These are phyloP conservation scores for Campoplex nolae DNA, from an alignment of 2,888 invertebrate species.

Conservation along the genomic window DNA sequence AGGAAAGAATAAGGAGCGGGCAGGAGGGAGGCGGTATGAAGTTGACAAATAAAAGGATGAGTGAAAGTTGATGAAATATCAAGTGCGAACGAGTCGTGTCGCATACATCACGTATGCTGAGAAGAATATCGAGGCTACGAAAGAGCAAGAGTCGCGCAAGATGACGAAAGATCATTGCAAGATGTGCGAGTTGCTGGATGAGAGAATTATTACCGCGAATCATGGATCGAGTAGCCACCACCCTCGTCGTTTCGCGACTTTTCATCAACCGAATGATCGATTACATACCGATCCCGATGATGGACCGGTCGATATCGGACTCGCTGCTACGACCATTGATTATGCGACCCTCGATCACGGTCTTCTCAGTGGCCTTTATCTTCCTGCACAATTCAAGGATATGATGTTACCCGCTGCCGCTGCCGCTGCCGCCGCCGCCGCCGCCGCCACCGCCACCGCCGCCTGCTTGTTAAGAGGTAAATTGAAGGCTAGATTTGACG, in stretches of 20 bases:
- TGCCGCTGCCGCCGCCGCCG: too few species aligned
- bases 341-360: conserved; percentile 78
- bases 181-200: conserved; percentile 80
- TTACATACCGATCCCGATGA: conserved; percentile 72
- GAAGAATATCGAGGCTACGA: conserved; percentile 42
- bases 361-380: conserved; percentile 84
- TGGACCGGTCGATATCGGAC: conserved; percentile 63
- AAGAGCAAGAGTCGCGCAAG: conserved; percentile 57
- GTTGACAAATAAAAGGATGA: background rate
- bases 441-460: too few species aligned
- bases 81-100: conserved; percentile 50
- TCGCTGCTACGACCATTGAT: conserved; percentile 74
- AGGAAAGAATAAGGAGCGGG: too few species aligned
- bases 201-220: conserved; percentile 73
- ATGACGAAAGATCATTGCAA: conserved; percentile 81
- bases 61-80: conserved; percentile 36
- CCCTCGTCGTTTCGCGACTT: conserved; percentile 79
- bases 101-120: conserved; percentile 49
- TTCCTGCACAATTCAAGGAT: conserved; percentile 87
- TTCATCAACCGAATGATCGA: conserved; percentile 77
- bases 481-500: conserved; percentile 19
- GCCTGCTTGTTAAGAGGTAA: conserved; percentile 88
- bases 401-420: conserved; percentile 86
- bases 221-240: conserved; percentile 75
- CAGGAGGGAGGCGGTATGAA: conserved; percentile 15